Conservation (phyloP, 2,113 vertebrate species). For the Daboia siamensis region DNA sequence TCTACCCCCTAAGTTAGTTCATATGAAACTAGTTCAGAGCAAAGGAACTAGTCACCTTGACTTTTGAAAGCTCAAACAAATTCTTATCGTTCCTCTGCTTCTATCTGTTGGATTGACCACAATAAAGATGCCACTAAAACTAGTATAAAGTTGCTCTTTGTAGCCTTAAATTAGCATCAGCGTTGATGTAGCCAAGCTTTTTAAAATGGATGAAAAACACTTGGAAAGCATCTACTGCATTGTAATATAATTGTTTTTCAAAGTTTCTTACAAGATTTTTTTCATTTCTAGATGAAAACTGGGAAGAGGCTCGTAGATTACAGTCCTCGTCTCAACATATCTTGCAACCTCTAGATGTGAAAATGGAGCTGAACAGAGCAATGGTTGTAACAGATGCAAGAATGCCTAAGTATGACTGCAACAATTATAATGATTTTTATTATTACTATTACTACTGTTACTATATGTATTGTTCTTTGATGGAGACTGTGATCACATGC, state of each 20-base stretch:
- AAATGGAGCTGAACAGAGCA: conserved; percentile 86
- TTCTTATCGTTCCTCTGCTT: neutral
- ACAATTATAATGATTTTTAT: neutral
- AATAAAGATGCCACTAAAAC: neutral
- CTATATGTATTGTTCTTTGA: conserved; percentile 5
- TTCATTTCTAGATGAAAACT: conserved; percentile 80
- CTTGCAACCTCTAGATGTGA: conserved; percentile 90
- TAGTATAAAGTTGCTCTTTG: neutral
- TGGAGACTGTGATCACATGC: neutral
- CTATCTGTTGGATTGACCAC: neutral
- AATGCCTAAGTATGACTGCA: conserved; percentile 87
- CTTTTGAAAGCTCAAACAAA: neutral
- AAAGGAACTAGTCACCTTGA: neutral
- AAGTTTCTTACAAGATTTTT: conserved; percentile 26
- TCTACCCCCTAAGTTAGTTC: neutral
- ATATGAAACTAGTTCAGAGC: neutral
- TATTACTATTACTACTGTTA: neutral
- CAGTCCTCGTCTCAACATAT: conserved; percentile 85
- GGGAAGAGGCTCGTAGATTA: conserved; percentile 86
- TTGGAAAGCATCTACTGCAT: neutral
- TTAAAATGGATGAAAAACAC: neutral
- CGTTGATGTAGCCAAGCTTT: neutral
- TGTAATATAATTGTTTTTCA: neutral
- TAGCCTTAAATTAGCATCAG: neutral
- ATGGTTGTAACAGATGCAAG: conserved; percentile 92